phyloP scores from a whole-genome alignment of 1,140 invertebrate genomes.

The Gonatopus flavifemur region DNA sequence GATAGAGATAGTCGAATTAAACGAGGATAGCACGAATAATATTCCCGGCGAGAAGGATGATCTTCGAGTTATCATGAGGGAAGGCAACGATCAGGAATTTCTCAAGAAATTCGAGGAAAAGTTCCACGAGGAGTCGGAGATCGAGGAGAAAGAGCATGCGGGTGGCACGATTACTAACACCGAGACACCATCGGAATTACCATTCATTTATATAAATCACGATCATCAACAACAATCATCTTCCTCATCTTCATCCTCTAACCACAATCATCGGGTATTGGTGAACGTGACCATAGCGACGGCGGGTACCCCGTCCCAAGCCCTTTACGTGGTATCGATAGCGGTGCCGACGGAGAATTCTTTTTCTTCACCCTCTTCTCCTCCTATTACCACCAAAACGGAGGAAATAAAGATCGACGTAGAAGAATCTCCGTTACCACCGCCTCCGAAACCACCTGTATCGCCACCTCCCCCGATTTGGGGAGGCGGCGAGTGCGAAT shows the following conservation, averaged over 20 bases:
- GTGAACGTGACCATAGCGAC: slow-evolving; percentile 76
- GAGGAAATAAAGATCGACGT: too few species aligned
- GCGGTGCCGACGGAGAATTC: slow-evolving; percentile 69
- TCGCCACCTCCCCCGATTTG: slow-evolving; percentile 43
- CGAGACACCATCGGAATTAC: too few species aligned
- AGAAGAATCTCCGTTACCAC: slow-evolving; percentile 19
- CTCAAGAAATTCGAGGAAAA: slow-evolving; percentile 40
- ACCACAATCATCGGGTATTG: slow-evolving; percentile 63
- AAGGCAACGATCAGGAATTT: slow-evolving; percentile 43
- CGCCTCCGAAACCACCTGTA: slow-evolving; percentile 29
- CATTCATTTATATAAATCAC: too few species aligned
- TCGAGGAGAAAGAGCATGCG: slow-evolving; percentile 1
- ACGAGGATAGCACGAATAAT: slow-evolving; percentile 12
- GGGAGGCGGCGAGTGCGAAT: slow-evolving; percentile 72
- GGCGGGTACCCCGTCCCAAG: too few species aligned
- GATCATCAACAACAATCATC: too few species aligned
- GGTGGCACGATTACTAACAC: too few species aligned
- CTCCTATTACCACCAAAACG: too few species aligned
- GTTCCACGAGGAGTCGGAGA: slow-evolving; percentile 21
- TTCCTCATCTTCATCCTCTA: slow-evolving; percentile 10
- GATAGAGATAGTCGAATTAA: slow-evolving; percentile 57
- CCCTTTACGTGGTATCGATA: slow-evolving; percentile 74
- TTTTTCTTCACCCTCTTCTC: too few species aligned
- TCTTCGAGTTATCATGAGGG: slow-evolving; percentile 35
- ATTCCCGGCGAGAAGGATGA: slow-evolving; percentile 21